phyloP scores from a whole-genome alignment of 2,888 invertebrate genomes.

The Nyleta sp. region DNA sequence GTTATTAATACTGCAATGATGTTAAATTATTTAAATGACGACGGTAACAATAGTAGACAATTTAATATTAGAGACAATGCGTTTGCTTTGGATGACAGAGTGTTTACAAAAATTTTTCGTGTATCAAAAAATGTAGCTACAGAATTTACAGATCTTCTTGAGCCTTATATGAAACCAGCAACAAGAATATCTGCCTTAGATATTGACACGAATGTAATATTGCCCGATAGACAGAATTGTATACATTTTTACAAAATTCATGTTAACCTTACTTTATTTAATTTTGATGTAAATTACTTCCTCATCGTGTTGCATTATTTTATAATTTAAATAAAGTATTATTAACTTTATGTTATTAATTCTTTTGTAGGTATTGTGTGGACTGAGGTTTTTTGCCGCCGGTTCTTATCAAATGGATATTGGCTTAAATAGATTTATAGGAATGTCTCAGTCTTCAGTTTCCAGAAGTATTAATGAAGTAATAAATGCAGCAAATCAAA shows the following conservation, averaged over 20 bases:
- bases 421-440: no score
- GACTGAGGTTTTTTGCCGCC: not conserved
- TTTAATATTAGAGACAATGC: conserved; percentile 14
- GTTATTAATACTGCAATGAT: conserved; percentile 1
- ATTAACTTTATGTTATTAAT: no score
- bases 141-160: not conserved
- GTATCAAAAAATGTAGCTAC: not conserved
- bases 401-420: no score
- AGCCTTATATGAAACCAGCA: conserved; percentile 2
- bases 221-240: no score
- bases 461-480: not conserved
- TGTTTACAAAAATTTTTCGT: conserved; percentile 15
- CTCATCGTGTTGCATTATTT: no score
- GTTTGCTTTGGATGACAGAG: not conserved
- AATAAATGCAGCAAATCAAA: not conserved
- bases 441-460: not conserved
- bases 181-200: conserved; percentile 5
- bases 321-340: no score
- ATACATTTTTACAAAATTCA: no score
- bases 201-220: no score
- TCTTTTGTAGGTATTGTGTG: not conserved
- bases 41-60: not conserved
- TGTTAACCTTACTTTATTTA: no score
- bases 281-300: no score
- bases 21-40: conserved; percentile 13